Conservation (phyloP, 2,888 invertebrate genomes). For the Orchesella flavescens region DNA sequence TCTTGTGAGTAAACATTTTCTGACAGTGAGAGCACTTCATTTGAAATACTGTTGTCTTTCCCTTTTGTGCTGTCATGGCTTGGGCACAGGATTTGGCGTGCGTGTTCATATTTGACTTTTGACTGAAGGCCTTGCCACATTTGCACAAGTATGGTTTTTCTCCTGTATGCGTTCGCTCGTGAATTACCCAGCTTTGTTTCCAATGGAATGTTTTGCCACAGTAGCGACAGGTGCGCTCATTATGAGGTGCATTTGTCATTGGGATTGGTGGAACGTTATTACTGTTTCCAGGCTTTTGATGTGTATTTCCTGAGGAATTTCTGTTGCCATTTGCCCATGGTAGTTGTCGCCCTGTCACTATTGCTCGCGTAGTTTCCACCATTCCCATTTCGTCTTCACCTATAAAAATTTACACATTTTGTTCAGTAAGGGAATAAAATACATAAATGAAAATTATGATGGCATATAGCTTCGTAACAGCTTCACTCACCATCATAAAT, state of each 20-base stretch:
- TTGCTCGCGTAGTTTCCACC: slow-evolving; percentile 5
- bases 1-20: slow-evolving; percentile 67
- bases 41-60: slow-evolving; percentile 65
- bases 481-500: slow-evolving; percentile 44
- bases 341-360: not conserved
- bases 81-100: slow-evolving; percentile 62
- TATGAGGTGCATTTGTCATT: slow-evolving; percentile 20
- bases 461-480: too few species aligned
- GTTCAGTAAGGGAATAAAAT: too few species aligned
- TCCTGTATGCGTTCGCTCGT: slow-evolving; percentile 64
- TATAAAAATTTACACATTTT: slow-evolving; percentile 1
- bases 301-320: not conserved
- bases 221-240: slow-evolving; percentile 54
- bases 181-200: slow-evolving; percentile 64
- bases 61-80: slow-evolving; percentile 62
- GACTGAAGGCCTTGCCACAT: slow-evolving; percentile 60
- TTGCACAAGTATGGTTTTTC: slow-evolving; percentile 63
- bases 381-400: slow-evolving; percentile 37
- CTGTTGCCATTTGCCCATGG: not conserved
- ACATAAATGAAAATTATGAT: too few species aligned
- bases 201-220: slow-evolving; percentile 65
- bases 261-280: slow-evolving; percentile 22
- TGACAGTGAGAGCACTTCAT: slow-evolving; percentile 66
- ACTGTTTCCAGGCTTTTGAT: slow-evolving; percentile 20
- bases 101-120: slow-evolving; percentile 63